phyloP scores from a whole-genome alignment of 1,140 invertebrate species.

The Ylistrum balloti region DNA sequence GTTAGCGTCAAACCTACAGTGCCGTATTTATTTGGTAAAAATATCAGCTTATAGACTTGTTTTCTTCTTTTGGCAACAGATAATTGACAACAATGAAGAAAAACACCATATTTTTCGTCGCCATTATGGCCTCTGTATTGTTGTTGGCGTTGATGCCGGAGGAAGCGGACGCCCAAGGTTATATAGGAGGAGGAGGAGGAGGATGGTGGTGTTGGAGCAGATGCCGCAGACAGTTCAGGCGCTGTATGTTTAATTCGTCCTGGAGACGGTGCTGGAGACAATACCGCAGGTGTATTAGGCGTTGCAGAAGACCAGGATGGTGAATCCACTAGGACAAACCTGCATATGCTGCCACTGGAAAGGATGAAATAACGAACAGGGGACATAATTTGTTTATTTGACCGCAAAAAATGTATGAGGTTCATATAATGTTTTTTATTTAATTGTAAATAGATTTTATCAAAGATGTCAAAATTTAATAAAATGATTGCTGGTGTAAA shows the following conservation, averaged over 20 bases:
- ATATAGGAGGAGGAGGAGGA: background rate
- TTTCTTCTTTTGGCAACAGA: background rate
- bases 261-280: background rate
- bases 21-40: background rate
- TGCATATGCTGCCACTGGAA: too few relatives aligned
- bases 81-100: background rate
- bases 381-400: too few relatives aligned
- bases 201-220: background rate
- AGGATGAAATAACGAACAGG: too few relatives aligned
- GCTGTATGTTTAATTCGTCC: background rate
- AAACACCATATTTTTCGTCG: background rate
- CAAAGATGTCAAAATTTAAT: too few relatives aligned
- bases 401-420: too few relatives aligned
- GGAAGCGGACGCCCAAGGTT: background rate
- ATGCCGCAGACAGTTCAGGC: background rate
- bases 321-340: too few relatives aligned
- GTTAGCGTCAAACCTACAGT: background rate
- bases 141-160: background rate
- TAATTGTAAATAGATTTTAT: too few relatives aligned
- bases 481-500: too few relatives aligned
- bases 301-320: background rate
- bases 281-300: background rate
- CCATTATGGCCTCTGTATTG: background rate
- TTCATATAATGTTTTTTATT: too few relatives aligned
- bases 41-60: background rate